Evolutionary conservation across 2,113 vertebrate genomes (phyloP), one percentile per base, ranked within the genome.

Genomic region (Corythornis madagascariensis): DNA sequence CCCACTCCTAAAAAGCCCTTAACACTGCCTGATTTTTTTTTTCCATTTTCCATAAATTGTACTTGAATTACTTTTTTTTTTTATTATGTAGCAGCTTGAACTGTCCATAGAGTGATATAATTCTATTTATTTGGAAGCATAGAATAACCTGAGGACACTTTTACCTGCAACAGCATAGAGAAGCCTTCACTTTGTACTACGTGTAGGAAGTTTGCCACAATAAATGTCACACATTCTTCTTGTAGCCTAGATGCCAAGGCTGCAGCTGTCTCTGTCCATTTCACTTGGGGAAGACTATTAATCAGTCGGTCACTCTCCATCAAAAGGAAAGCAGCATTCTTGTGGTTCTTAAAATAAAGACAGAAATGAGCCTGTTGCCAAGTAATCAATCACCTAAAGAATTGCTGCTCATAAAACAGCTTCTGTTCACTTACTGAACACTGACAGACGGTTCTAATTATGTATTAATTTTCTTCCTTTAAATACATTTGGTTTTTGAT

Each of bases 291-390:
- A 86, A 99, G 97, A 86, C 98, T 98, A 71, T 94, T 96, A 84
- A 99, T 96, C 72, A 99, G 96, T 86, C 98, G 98, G 95, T 99
- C 98, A 48, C 97, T 98, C 95, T 98, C 98, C 97, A 98, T 99
- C 94, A 99, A 96, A 94, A 98, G 95, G 43, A 96, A 97, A 67
- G 98, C 98, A 42, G 98, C 98, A 50, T 98, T 99, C 96, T 98
- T 98, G 81, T 98, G 96, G 81, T 95, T 98, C 98, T 99, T 97
- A 75, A 95, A 96, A 97, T 71, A 92, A 74, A 96, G 83, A 7
- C 29, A 95, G 63, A 90, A 91, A 92, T 91, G 60, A 80, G 66
- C 72, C 93, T 92, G 75, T 82, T 95, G 89, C 88, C 59, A 90
- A 56, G 83, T 63, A 65, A 47, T 61, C 43, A 70, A 43, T 64